Conservation (phyloP, 2,888 invertebrate genomes). For the Polydrusus cervinus region DNA sequence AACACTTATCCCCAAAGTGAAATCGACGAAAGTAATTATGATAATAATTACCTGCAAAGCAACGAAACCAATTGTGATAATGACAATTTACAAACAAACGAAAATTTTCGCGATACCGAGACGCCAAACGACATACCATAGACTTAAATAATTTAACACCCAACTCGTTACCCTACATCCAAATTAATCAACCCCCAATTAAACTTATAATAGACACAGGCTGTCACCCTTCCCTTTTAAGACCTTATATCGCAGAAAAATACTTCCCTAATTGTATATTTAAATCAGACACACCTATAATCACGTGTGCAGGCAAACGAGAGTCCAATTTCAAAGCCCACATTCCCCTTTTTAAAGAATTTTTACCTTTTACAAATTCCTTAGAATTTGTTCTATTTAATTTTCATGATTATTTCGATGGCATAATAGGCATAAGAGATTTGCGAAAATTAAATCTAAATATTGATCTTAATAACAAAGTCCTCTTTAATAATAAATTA, state of each 20-base stretch:
- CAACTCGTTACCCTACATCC: constrained; percentile 44
- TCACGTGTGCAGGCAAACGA: constrained; percentile 40
- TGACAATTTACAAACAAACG: not conserved
- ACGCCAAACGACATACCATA: constrained; percentile 1
- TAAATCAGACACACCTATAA: constrained; percentile 17
- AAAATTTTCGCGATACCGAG: not conserved
- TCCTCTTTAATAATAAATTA: constrained; percentile 28
- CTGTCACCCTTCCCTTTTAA: constrained; percentile 41
- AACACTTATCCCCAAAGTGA: not conserved
- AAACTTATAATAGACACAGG: constrained; percentile 50
- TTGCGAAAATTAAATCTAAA: constrained; percentile 27
- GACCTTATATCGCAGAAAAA: constrained; percentile 46
- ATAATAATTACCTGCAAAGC: not conserved
- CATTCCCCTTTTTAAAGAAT: constrained; percentile 43
- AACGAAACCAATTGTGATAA: not conserved
- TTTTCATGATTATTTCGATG: constrained; percentile 52
- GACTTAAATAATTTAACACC: constrained; percentile 1
- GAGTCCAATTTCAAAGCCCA: constrained; percentile 34
- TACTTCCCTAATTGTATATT: constrained; percentile 33
- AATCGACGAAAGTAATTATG: not conserved
- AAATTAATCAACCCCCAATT: constrained; percentile 41
- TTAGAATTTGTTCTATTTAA: constrained; percentile 38
- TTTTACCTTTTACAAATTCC: not conserved
- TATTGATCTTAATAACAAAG: constrained; percentile 39
- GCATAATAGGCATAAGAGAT: constrained; percentile 46